Evolutionary conservation across 2,797 vertebrate species (phyloP).

Genomic region (Selene dorsalis): DNA sequence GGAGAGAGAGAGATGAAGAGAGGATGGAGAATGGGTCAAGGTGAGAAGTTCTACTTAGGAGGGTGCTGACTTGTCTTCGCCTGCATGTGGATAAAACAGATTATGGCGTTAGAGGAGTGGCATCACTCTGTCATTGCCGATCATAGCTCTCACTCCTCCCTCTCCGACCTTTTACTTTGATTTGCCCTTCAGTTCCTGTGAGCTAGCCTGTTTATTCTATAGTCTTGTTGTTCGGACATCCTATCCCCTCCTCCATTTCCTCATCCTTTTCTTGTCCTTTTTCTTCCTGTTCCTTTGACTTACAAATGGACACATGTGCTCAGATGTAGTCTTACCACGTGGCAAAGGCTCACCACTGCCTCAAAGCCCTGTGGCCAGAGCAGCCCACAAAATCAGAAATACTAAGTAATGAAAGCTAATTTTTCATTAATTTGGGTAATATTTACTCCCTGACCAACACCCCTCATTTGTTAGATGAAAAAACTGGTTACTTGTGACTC

Average conservation of each 20-base stretch:
- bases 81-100: constrained; percentile 57
- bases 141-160: constrained; percentile 34
- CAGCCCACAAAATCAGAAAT: constrained; percentile 21
- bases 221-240: constrained; percentile 56
- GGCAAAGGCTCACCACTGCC: not conserved
- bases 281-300: constrained; percentile 49
- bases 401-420: constrained; percentile 30
- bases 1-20: constrained; percentile 2
- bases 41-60: constrained; percentile 60
- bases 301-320: constrained; percentile 27
- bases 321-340: not conserved
- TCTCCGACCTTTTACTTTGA: constrained; percentile 33
- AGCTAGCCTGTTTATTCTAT: constrained; percentile 43
- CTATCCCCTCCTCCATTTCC: constrained; percentile 64
- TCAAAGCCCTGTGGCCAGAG: not conserved
- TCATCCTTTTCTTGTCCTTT: constrained; percentile 67
- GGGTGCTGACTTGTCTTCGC: constrained; percentile 67
- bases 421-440: constrained; percentile 35
- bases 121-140: constrained; percentile 33
- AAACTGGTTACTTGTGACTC: constrained; percentile 55
- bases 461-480: constrained; percentile 49
- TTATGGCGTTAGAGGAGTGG: constrained; percentile 40
- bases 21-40: constrained; percentile 63
- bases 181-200: constrained; percentile 52
- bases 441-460: constrained; percentile 55